Conservation (phyloP, 2,888 invertebrate species). For the Lasioglossum morio region DNA sequence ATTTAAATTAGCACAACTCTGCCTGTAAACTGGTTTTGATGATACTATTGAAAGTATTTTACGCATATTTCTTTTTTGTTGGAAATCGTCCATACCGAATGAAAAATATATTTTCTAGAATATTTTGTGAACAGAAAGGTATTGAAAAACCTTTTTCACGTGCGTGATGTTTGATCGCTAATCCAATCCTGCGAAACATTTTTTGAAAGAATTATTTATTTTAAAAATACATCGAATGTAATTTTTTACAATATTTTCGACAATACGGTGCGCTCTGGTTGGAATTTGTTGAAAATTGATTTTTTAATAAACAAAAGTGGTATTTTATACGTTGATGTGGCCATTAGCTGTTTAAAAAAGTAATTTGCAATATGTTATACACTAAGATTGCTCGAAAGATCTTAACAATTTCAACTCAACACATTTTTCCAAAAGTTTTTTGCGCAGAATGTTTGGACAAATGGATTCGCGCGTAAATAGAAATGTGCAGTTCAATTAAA, state of each 20-base stretch:
- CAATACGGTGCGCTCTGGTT: background rate
- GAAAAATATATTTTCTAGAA: background rate
- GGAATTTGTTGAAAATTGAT: background rate
- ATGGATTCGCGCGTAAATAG: background rate
- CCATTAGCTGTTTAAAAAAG: background rate
- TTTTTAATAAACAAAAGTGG: background rate
- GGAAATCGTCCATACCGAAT: background rate
- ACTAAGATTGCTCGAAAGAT: background rate
- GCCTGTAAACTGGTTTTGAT: too few relatives aligned
- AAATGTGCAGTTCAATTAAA: background rate
- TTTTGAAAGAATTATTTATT: background rate
- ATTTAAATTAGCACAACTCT: too few relatives aligned
- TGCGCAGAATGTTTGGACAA: background rate
- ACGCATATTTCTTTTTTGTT: background rate
- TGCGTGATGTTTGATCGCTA: background rate
- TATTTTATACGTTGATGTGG: background rate
- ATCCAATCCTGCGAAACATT: background rate
- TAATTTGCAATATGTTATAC: background rate
- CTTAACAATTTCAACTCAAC: background rate
- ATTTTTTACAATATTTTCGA: background rate
- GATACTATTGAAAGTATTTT: background rate
- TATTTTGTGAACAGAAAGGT: background rate
- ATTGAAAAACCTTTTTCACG: background rate
- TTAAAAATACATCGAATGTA: background rate
- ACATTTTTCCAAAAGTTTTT: background rate